Base-by-base conservation (phyloP, 1,140 invertebrate genomes). In the Parapsyche elsis region DNA sequence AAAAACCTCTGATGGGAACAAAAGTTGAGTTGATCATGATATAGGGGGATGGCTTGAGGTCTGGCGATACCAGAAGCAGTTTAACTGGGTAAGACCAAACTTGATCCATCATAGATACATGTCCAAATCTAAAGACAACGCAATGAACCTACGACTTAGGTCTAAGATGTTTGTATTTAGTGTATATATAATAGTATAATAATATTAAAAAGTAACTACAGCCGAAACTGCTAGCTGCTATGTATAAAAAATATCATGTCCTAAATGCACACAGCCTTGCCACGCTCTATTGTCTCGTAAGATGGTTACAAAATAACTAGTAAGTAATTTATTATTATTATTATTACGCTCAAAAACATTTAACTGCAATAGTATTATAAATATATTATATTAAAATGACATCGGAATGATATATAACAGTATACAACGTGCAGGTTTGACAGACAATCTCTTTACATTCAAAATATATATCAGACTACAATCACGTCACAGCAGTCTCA, bases 231-330 rank as follows among this genome's bases (percentile, higher is more conserved):
- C 80, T 81, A 81, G 80, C 75, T 73, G 79, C 82, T 83, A 83
- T 71, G 81, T 64, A 14, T 26, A 64, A 77, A 80, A 38, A 67
- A 81, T 81, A 83, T 83, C 88, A 89, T 88, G 88, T 89, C 88
- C 88, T 89, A 88, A 89, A 89, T 90, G 90, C 89, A 90, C 91
- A 91, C 91, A 91, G 91, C 90, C 91, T 92, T 90, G 90, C 91
- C 90, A 91, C 91, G 91, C 90, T 91, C 90, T 89, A 90, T 88
- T 86, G 23, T 79, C 30, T 78, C 79, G 78, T 57, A 78, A 73
- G 26, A 61, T 78, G 64, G 46, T 78, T 80, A 80, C 38, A 77
- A 75, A 23, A 53, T 53, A 53, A 76, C 73, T 80, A 80, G 53
- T 80, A 38, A 64, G 38, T 73, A 49, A n/a, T n/a, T n/a, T n/a